phyloP scores from a whole-genome alignment of 2,797 vertebrate genomes.

The Pseudomugil tenellus region DNA sequence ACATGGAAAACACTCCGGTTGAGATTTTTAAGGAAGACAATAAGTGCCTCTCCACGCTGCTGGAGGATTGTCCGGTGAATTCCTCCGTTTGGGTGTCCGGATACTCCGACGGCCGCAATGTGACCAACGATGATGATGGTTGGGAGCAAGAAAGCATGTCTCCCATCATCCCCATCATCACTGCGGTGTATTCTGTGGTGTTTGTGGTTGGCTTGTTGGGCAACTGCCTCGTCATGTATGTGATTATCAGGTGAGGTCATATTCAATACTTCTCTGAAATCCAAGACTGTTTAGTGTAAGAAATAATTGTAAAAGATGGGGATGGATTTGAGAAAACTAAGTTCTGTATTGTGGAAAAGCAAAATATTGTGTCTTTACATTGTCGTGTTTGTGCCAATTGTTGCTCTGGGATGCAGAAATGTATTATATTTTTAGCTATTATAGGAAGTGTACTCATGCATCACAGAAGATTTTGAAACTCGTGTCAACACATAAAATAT shows the following conservation, averaged over 20 bases:
- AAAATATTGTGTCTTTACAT: constrained; percentile 7
- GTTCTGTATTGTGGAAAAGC: constrained; percentile 5
- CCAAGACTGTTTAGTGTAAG: not conserved
- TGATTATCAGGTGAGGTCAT: constrained; percentile 92
- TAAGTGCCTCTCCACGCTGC: constrained; percentile 77
- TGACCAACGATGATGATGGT: constrained; percentile 64
- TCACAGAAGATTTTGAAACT: not conserved
- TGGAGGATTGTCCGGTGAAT: constrained; percentile 76
- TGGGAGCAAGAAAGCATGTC: constrained; percentile 87
- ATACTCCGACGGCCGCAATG: constrained; percentile 74
- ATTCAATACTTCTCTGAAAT: not conserved
- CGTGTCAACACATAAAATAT: not conserved
- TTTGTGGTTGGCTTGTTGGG: constrained; percentile 96
- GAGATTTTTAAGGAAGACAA: constrained; percentile 89
- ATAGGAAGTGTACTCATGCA: not conserved
- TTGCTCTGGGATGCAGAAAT: not conserved
- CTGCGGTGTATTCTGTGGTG: constrained; percentile 93
- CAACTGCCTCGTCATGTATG: constrained; percentile 98
- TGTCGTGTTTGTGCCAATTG: constrained; percentile 33
- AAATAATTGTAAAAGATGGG: not conserved
- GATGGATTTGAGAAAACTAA: too few species aligned
- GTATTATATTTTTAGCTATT: not conserved
- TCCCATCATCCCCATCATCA: constrained; percentile 92
- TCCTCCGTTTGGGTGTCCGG: constrained; percentile 70
- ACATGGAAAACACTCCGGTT: constrained; percentile 87